Evolutionary conservation across 2,888 invertebrate species (phyloP).

Genomic region (Apodemia zela): DNA sequence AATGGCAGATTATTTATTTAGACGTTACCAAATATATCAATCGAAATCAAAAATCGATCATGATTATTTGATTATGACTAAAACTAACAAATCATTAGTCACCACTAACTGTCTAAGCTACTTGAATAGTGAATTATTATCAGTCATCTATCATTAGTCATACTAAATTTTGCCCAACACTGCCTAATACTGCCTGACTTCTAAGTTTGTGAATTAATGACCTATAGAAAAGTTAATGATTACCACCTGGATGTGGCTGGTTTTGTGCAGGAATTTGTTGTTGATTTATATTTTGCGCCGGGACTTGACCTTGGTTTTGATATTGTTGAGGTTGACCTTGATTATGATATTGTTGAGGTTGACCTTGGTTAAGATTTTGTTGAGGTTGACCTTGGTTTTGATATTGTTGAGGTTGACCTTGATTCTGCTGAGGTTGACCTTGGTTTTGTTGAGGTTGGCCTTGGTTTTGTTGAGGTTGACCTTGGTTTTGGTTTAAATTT

Average conservation of each 20-base stretch:
- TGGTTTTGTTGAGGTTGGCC: conserved; percentile 23
- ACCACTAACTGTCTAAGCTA: too few species aligned
- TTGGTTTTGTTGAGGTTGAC: conserved; percentile 25
- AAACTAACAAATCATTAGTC: too few species aligned
- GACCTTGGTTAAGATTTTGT: conserved; percentile 1
- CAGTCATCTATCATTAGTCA: too few species aligned
- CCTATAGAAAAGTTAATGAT: not conserved
- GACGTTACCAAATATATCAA: too few species aligned
- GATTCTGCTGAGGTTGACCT: conserved; percentile 23
- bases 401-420: not conserved
- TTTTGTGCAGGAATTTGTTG: conserved; percentile 28
- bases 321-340: conserved; percentile 21
- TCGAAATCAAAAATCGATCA: too few species aligned
- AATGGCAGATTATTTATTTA: too few species aligned
- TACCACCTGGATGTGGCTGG: conserved; percentile 9
- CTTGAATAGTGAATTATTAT: too few species aligned
- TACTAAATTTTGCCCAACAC: not conserved
- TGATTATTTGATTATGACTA: too few species aligned
- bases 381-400: not conserved
- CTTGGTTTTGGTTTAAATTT: not conserved
- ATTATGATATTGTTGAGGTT: conserved; percentile 20
- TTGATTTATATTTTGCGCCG: conserved; percentile 25
- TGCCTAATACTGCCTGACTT: not conserved
- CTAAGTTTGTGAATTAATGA: not conserved
- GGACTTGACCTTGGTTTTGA: conserved; percentile 1